Base-by-base conservation (phyloP, 1,140 invertebrate species). In the Acromyrmex echinatior region DNA sequence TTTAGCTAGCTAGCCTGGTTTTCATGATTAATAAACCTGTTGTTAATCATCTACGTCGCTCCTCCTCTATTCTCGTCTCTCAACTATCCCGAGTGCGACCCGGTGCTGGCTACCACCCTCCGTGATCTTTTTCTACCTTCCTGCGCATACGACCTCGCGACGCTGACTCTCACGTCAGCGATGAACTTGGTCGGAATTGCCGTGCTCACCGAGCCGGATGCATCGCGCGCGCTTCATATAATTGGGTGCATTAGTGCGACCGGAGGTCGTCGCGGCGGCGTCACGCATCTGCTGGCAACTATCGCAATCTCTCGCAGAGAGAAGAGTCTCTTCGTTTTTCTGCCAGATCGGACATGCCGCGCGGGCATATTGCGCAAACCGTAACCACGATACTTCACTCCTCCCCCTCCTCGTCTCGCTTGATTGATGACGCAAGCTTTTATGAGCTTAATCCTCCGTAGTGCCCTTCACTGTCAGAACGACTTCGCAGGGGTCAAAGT, bases 11-110 rank as follows among this genome's bases (percentile, higher is more conserved):
- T 49, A 62, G 68, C 39, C 28, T 16, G 21, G 39, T 76, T 86
- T 39, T 31, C 49, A 58, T 35, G 66, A 88, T 88, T 90, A 78
- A 90, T 88, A 90, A 85, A 88, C 76, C 80, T 68, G 70, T 60
- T 86, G 80, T 88, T 88, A 88, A 88, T 89, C 87, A 87, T 89
- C 77, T 28, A 49, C 65, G n/a, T 60, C 60, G 25, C 21, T 60
- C 56, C 28, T 18, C 7, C 14, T 16, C 31, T 25, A 18, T 21
- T 28, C 80, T 31, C 25, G 25, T 25, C 25, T 25, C 53, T 25
- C 53, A 31, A 12, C 60, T 28, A 16, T n/a, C 12, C 45, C 12
- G 35, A 5, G 28, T 70, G 25, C 56, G 53, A 74, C 39, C 56
- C 35, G 35, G 6, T 39, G 35, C 35, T 9, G 80, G 35, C 77